Evolutionary conservation across 2,113 vertebrate species (phyloP).

Genomic region (Onychostoma macrolepis): DNA sequence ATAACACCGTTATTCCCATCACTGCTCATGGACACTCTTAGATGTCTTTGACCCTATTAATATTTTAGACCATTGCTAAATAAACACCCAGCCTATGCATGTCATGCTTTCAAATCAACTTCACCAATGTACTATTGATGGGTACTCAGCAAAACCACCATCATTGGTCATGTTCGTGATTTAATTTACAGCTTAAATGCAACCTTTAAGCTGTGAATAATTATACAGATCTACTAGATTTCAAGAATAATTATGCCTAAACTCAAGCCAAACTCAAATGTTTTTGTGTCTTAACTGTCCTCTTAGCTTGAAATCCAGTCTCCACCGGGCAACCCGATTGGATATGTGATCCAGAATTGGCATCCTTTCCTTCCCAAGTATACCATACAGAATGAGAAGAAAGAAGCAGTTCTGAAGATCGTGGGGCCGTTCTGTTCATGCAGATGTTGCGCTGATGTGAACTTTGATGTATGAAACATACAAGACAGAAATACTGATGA

Average conservation of each 20-base stretch:
- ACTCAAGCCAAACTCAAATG: background rate
- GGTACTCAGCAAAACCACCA: background rate
- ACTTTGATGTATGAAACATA: slow-evolving; percentile 79
- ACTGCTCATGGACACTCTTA: too few relatives aligned
- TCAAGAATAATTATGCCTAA: background rate
- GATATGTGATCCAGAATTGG: slow-evolving; percentile 83
- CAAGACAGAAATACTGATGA: background rate
- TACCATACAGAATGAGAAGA: slow-evolving; percentile 78
- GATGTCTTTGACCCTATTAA: too few relatives aligned
- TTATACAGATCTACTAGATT: background rate
- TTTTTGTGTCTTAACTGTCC: slow-evolving; percentile 5
- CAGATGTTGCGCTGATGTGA: slow-evolving; percentile 76
- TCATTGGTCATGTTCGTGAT: background rate
- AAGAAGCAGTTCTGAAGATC: slow-evolving; percentile 77
- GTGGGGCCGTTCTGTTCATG: slow-evolving; percentile 74
- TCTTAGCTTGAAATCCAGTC: slow-evolving; percentile 81
- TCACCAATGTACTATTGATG: background rate
- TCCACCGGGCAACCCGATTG: slow-evolving; percentile 79
- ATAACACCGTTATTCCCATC: too few relatives aligned
- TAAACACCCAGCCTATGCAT: background rate
- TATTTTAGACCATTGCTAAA: background rate
- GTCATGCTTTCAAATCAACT: background rate
- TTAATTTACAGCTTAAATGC: background rate
- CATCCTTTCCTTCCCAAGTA: slow-evolving; percentile 80
- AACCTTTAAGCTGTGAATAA: background rate